These are phyloP conservation scores for Atta cephalotes DNA, from an alignment of 1,140 invertebrate species.

Conservation along the genomic window DNA sequence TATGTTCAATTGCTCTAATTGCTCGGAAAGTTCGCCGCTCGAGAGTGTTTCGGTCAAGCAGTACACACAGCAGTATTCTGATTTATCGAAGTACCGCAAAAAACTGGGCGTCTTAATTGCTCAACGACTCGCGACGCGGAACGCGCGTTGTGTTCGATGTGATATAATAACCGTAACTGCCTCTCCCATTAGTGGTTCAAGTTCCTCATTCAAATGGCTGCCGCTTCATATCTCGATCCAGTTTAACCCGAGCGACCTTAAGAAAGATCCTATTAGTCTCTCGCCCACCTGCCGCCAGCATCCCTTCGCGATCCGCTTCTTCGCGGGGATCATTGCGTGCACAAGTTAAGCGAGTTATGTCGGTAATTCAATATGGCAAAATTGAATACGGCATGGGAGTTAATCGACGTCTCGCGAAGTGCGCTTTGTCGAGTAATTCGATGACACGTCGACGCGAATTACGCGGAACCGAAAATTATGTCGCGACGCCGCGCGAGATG, in stretches of 20 bases:
- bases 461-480: constrained; percentile 41
- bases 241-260: constrained; percentile 64
- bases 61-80: constrained; percentile 20
- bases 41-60: constrained; percentile 43
- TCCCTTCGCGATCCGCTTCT: constrained; percentile 24
- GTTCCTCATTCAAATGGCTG: constrained; percentile 71
- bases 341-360: constrained; percentile 70
- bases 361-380: constrained; percentile 52
- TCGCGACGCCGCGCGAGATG: background rate
- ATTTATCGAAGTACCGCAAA: constrained; percentile 32
- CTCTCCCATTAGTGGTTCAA: constrained; percentile 65
- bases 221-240: constrained; percentile 68
- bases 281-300: constrained; percentile 70
- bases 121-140: background rate
- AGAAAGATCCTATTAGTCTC: constrained; percentile 75
- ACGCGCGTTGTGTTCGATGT: constrained; percentile 42
- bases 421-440: constrained; percentile 43
- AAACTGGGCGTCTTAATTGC: constrained; percentile 62
- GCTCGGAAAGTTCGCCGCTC: constrained; percentile 51
- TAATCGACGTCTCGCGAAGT: constrained; percentile 70
- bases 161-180: constrained; percentile 73
- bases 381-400: constrained; percentile 68
- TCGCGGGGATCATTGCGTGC: constrained; percentile 62
- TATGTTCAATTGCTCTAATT: constrained; percentile 40
- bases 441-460: constrained; percentile 30